Conservation (phyloP, 2,888 invertebrate genomes). For the Pachymerium ferrugineum region DNA sequence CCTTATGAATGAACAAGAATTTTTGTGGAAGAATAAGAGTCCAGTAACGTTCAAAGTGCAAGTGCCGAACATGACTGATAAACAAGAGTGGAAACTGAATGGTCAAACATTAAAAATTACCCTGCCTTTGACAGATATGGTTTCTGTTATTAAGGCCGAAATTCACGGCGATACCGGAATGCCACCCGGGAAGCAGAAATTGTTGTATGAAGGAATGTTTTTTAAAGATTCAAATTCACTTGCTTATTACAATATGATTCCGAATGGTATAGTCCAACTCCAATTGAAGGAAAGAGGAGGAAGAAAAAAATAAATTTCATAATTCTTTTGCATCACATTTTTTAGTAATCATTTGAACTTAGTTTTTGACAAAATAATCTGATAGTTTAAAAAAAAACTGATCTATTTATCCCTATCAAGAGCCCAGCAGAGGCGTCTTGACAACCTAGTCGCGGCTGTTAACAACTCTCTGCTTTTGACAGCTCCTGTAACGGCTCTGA, state of each 20-base stretch:
- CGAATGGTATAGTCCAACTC: conserved; percentile 75
- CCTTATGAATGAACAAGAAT: conserved; percentile 80
- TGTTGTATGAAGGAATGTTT: conserved; percentile 95
- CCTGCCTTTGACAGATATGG: conserved; percentile 63
- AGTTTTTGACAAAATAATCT: too few species aligned
- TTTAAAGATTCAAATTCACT: conserved; percentile 93
- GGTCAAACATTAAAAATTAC: conserved; percentile 71
- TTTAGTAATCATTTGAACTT: too few species aligned
- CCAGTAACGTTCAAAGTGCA: conserved; percentile 71
- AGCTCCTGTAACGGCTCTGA: too few species aligned
- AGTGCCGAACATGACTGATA: conserved; percentile 77
- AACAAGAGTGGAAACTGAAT: conserved; percentile 89
- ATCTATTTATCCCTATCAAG: too few species aligned
- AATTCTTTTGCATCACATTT: too few species aligned
- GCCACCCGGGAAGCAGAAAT: conserved; percentile 95
- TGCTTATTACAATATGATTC: conserved; percentile 91
- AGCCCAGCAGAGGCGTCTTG: too few species aligned
- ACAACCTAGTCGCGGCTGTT: too few species aligned
- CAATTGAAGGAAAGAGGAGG: conserved; percentile 97
- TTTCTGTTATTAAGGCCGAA: conserved; percentile 80
- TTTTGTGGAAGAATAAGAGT: conserved; percentile 64
- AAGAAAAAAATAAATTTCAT: conserved; percentile 71
- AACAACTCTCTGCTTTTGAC: too few species aligned
- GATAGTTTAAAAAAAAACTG: too few species aligned
- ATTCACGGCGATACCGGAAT: conserved; percentile 81